Conservation (phyloP, 2,888 invertebrate genomes). For the Dynastes grantii region DNA sequence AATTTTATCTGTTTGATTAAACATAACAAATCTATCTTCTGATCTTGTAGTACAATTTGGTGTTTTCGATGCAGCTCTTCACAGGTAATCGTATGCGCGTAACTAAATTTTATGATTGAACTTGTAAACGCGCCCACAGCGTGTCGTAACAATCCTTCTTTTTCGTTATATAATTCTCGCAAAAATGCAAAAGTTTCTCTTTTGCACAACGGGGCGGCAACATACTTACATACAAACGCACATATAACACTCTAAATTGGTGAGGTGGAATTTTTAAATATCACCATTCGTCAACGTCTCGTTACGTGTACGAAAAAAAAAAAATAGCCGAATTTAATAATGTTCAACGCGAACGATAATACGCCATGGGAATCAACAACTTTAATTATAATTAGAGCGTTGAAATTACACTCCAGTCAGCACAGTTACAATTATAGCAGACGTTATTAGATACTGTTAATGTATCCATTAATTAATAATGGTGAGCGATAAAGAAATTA, state of each 20-base stretch:
- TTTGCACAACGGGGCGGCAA: slow-evolving; percentile 9
- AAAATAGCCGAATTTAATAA: slow-evolving; percentile 16
- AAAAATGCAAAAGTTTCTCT: slow-evolving; percentile 38
- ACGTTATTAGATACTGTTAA: slow-evolving; percentile 37
- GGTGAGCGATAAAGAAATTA: slow-evolving; percentile 2
- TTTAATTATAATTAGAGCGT: slow-evolving; percentile 33
- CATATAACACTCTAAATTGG: neutral
- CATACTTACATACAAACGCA: neutral
- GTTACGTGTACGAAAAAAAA: slow-evolving; percentile 10
- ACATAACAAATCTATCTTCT: neutral
- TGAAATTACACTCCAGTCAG: slow-evolving; percentile 24
- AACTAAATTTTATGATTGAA: slow-evolving; percentile 2
- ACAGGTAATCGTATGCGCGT: too few species aligned
- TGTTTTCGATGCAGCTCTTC: too few species aligned
- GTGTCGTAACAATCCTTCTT: slow-evolving; percentile 28
- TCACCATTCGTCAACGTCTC: slow-evolving; percentile 31
- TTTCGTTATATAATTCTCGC: slow-evolving; percentile 37
- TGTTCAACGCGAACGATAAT: slow-evolving; percentile 21
- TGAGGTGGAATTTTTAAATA: slow-evolving; percentile 35
- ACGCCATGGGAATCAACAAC: slow-evolving; percentile 16
- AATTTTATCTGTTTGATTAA: neutral
- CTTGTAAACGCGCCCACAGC: slow-evolving; percentile 34
- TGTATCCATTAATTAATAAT: slow-evolving; percentile 27
- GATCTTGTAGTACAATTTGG: too few species aligned
- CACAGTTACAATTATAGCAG: slow-evolving; percentile 33